Evolutionary conservation across 1,140 invertebrate genomes (phyloP).

Genomic region (Drosophila littoralis): DNA sequence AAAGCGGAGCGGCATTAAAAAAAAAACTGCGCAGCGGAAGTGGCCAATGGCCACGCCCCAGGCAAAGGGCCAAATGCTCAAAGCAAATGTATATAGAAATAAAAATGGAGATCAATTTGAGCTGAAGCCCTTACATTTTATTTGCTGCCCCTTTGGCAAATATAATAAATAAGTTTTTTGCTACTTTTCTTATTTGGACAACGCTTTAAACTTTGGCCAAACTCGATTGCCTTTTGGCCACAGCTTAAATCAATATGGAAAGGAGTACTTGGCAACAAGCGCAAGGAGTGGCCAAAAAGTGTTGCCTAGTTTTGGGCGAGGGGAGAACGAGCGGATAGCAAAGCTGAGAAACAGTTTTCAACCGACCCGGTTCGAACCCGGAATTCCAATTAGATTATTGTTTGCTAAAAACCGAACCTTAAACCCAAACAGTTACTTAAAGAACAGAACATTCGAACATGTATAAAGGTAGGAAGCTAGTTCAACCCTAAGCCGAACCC

Average conservation of each 20-base stretch:
- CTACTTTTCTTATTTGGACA: conserved; percentile 76
- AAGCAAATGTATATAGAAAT: conserved; percentile 3
- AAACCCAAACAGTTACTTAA: no score
- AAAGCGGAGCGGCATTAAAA: conserved; percentile 3
- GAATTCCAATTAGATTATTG: no score
- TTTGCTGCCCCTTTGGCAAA: conserved; percentile 55
- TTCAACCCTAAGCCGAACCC: no score
- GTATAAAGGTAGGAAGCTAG: no score
- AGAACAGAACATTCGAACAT: no score
- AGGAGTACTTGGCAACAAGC: background rate
- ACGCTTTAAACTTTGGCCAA: conserved; percentile 72
- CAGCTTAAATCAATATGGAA: conserved; percentile 56
- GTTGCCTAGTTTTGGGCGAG: conserved; percentile 17
- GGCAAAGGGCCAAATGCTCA: background rate
- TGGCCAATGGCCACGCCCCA: conserved; percentile 12
- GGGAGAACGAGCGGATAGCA: no score
- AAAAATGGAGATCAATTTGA: conserved; percentile 37
- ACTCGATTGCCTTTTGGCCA: conserved; percentile 62
- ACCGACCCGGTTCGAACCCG: no score
- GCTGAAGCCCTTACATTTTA: conserved; percentile 10
- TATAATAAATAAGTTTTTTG: conserved; percentile 79
- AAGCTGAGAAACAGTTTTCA: no score
- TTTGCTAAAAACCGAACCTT: no score
- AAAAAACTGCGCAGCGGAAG: conserved; percentile 65
- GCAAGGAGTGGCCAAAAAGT: conserved; percentile 4